These are phyloP conservation scores for Heteromyza rotundicornis DNA, from an alignment of 2,888 invertebrate species.

Conservation along the genomic window DNA sequence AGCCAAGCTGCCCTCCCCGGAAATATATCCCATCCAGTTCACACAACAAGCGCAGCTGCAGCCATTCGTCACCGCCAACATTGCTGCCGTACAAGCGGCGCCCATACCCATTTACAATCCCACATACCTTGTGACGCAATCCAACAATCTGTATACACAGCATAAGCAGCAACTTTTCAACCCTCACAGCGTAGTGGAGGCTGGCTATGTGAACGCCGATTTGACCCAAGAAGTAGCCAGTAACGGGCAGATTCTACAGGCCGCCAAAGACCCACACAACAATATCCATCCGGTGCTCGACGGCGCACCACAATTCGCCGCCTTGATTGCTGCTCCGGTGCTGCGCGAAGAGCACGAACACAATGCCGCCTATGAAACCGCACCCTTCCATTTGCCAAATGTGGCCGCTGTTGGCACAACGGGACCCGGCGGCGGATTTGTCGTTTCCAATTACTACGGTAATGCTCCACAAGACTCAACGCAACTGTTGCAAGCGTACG, in stretches of 20 bases:
- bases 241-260: constrained; percentile 59
- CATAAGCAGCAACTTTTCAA: constrained; percentile 64
- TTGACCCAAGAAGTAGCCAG: constrained; percentile 59
- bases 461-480: constrained; percentile 51
- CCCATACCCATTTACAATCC: constrained; percentile 60
- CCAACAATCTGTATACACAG: constrained; percentile 60
- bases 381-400: constrained; percentile 51
- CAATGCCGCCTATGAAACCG: constrained; percentile 38
- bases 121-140: constrained; percentile 60
- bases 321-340: constrained; percentile 54
- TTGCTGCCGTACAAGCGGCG: constrained; percentile 48
- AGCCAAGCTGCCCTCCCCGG: constrained; percentile 63
- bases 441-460: constrained; percentile 59
- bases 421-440: constrained; percentile 53
- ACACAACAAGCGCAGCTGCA: constrained; percentile 62
- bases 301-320: constrained; percentile 54
- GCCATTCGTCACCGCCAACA: constrained; percentile 52
- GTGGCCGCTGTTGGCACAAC: constrained; percentile 36
- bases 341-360: constrained; percentile 43
- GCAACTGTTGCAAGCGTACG: constrained; percentile 54
- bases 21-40: constrained; percentile 63
- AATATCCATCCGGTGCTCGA: constrained; percentile 54
- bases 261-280: constrained; percentile 52
- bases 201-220: constrained; percentile 54
- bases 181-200: constrained; percentile 60